Percentiles rank a stretch among this genome's conserved stretches.
phyloP scores from a whole-genome alignment of 2,113 vertebrate species.

The Montifringilla adamsi region DNA sequence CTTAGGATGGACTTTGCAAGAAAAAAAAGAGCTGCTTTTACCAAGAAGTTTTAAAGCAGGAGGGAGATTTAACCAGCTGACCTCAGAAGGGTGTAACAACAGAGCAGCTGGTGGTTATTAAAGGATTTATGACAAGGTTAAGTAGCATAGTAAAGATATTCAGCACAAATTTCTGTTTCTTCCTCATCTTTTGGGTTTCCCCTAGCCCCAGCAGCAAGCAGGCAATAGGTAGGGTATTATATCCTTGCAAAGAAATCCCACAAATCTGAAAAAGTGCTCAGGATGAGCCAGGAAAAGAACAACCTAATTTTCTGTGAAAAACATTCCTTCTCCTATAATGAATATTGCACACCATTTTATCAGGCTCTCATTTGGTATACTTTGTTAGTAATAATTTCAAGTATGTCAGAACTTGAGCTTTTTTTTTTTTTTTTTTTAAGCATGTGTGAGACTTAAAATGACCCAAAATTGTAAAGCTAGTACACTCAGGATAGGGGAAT shows the following conservation, averaged over 20 bases:
- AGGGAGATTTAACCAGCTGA: neutral
- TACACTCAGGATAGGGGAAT: neutral
- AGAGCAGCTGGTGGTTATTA: neutral
- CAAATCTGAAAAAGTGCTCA: neutral
- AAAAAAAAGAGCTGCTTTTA: neutral
- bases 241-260: neutral
- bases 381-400: no score
- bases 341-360: no score
- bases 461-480: neutral
- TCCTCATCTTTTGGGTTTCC: neutral
- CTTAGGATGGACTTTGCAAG: neutral
- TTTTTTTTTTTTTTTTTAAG: neutral
- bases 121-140: neutral
- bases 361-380: no score
- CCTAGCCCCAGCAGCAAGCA: neutral
- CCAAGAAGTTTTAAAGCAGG: neutral
- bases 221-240: neutral
- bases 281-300: no score
- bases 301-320: no score
- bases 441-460: neutral
- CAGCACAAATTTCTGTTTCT: neutral
- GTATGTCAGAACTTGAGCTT: no score
- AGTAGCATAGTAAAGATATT: neutral
- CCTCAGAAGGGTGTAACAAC: neutral
- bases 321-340: no score